Evolutionary conservation across 2,113 vertebrate species (phyloP).

Genomic region (Thalassoma bifasciatum): DNA sequence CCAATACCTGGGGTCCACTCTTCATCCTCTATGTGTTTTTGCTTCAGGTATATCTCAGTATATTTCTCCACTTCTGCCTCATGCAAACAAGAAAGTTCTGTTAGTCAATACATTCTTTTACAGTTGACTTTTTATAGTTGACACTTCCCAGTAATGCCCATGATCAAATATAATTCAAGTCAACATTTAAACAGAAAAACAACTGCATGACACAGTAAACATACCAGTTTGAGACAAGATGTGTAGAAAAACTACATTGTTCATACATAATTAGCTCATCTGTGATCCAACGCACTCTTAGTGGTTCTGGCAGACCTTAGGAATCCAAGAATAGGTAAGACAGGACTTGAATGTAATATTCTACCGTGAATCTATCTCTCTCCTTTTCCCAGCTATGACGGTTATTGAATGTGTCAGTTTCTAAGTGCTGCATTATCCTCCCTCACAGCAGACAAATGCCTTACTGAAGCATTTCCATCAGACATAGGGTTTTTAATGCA

Average conservation of each 20-base stretch:
- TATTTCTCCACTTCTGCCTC: constrained; percentile 88
- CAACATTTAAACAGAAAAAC: not conserved
- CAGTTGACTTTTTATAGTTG: too few relatives aligned
- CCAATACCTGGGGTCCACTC: constrained; percentile 88
- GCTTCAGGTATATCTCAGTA: constrained; percentile 85
- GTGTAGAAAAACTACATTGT: not conserved
- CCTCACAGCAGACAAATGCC: constrained; percentile 15
- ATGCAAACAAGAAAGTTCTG: constrained; percentile 38
- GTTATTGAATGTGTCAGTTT: constrained; percentile 53
- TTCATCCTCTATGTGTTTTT: constrained; percentile 63
- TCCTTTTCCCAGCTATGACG: constrained; percentile 38
- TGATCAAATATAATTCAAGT: not conserved
- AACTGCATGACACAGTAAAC: not conserved
- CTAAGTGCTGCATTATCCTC: constrained; percentile 66
- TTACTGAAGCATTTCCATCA: constrained; percentile 2
- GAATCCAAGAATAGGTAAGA: not conserved
- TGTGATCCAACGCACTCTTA: not conserved
- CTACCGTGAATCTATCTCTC: constrained; percentile 14
- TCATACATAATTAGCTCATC: constrained; percentile 1
- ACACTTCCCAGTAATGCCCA: too few relatives aligned
- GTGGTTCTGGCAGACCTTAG: not conserved
- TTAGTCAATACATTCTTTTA: not conserved
- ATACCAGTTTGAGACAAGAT: too few relatives aligned
- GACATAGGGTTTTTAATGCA: constrained; percentile 38
- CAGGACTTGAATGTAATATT: constrained; percentile 38